Conservation (phyloP, 2,888 invertebrate genomes). For the Eristalinus aeneus region DNA sequence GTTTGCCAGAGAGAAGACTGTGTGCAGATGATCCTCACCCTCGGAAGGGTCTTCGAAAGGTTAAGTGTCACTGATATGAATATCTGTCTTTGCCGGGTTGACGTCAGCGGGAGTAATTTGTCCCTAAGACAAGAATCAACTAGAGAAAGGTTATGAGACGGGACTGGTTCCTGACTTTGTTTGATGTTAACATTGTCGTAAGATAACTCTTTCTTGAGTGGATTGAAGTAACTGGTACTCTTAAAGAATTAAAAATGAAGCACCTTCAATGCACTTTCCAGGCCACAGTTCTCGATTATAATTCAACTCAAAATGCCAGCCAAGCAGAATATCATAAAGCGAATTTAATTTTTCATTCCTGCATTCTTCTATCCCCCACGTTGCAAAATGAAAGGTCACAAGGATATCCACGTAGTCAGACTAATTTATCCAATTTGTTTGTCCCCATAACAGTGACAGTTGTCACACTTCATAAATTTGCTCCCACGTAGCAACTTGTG, state of each 20-base stretch:
- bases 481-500: background rate
- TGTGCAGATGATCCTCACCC: background rate
- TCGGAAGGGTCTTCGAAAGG: background rate
- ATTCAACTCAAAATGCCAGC: too few relatives aligned
- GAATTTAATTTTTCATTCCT: background rate
- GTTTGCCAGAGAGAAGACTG: background rate
- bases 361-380: background rate
- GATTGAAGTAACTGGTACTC: too few relatives aligned
- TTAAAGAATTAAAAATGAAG: too few relatives aligned
- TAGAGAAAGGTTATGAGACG: too few relatives aligned
- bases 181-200: too few relatives aligned
- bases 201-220: too few relatives aligned
- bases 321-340: too few relatives aligned
- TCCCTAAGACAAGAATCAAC: too few relatives aligned
- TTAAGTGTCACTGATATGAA: background rate
- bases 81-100: background rate
- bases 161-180: too few relatives aligned
- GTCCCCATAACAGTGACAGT: background rate
- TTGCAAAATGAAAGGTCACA: background rate
- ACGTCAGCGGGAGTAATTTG: background rate
- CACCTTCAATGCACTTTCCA: too few relatives aligned
- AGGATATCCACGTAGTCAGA: background rate
- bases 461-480: background rate
- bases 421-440: background rate
- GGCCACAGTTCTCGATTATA: too few relatives aligned